Evolutionary conservation across 1,140 invertebrate genomes (phyloP), one percentile per base, ranked within the genome.

Genomic region (Euborellia annulipes): DNA sequence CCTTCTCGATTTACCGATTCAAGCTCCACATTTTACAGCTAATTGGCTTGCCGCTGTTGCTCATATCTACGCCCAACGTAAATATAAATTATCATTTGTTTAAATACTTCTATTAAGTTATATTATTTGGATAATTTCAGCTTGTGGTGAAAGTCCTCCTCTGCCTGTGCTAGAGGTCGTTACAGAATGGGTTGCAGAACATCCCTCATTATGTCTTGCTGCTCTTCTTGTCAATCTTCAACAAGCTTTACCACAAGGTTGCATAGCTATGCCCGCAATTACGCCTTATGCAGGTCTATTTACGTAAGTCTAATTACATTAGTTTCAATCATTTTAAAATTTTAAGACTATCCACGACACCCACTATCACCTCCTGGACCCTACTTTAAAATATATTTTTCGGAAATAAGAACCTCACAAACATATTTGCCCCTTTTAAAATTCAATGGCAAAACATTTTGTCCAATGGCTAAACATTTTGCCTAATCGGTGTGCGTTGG

Each of bases 11-110:
- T 57, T 88, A 34, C 80, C 82, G 1, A 66, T 66, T 50, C 69
- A 77, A 8, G 78, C 79, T 2, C 78, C 82, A 8, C 76, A 82
- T 53, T 85, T 88, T 64, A 78, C 81, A 2, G 76, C 82, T 0
- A 85, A 85, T 61, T 78, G 86, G 52, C 70, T 87, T 43, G 82
- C 83, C 8, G 78, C 82, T 1, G 72, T 85, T 27, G 76, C 81
- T n/a, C 82, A 86, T 56, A 68, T 85, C 38, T 85, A 85, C 54
- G 61, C 23, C 23, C 4, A 27, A 27, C 23, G 23, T 27, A 27
- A 4, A 27, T 27, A 27, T 66, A n/a, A 61, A 59, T 30, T 61
- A 65, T 27, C 11, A 27, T 27, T 27, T 27, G 4, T 27, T 38
- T 18, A 38, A n/a, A 18, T 7, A 38, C n/a, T 38, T 14, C 14